Conservation (phyloP, 1,140 invertebrate genomes). For the Bombus superbus region DNA sequence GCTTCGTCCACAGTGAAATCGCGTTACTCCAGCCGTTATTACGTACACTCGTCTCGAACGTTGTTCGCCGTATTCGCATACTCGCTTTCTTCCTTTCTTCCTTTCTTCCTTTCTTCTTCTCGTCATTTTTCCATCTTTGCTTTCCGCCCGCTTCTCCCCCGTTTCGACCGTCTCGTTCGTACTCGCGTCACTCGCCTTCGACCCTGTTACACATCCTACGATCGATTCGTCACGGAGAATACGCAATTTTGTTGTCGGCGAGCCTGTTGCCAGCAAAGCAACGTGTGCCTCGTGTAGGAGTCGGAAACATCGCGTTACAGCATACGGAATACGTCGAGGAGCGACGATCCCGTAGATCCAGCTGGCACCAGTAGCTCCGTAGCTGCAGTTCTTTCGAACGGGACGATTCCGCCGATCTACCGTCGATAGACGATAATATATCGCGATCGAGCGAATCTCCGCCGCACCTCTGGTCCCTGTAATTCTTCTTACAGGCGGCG, state of each 20-base stretch:
- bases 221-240: not conserved
- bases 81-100: not conserved
- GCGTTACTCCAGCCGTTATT: slow-evolving; percentile 41
- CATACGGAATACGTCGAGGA: too few relatives aligned
- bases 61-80: not conserved
- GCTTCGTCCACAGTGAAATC: slow-evolving; percentile 43
- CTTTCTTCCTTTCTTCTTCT: not conserved
- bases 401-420: not conserved
- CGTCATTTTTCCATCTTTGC: not conserved
- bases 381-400: not conserved
- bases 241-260: not conserved
- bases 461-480: not conserved
- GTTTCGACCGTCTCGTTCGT: not conserved
- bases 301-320: not conserved
- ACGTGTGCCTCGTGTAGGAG: not conserved
- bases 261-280: not conserved
- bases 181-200: not conserved
- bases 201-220: not conserved
- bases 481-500: not conserved
- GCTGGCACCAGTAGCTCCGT: too few relatives aligned
- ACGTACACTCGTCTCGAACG: slow-evolving; percentile 24
- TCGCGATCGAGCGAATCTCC: not conserved
- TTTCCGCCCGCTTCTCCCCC: not conserved
- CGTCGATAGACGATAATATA: not conserved
- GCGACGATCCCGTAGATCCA: not conserved